Base-by-base conservation (phyloP, 2,888 invertebrate genomes). In the Heterodera filipjevi region DNA sequence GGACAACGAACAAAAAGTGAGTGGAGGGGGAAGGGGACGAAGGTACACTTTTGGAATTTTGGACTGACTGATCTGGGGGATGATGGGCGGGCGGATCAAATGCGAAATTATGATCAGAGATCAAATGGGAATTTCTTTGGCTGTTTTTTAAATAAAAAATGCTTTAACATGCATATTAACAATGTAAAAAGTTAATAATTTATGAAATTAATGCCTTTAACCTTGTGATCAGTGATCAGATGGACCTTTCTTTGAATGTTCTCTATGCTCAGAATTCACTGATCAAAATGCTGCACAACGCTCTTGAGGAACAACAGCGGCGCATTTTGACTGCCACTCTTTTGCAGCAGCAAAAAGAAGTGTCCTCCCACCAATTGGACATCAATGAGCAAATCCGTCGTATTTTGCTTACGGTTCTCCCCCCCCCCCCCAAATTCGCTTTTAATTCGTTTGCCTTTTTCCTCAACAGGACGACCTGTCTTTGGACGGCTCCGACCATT, bases 1-100 rank as follows among this genome's bases (percentile, higher is more conserved):
- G 30, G 90, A 90, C 76, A 91, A 91, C 87, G 90, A 90, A 73
- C 90, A 91, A 81, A 91, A 91, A 89, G 90, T 82, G 59, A 16
- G 30, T 49, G 44, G 66, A 30, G 6, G 35, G 35, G n/a, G 64
- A 5, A 49, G 39, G 44, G 44, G 53, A 19, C n/a, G n/a, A n/a
- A n/a, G n/a, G n/a, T n/a, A n/a, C n/a, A n/a, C n/a, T n/a, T n/a
- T n/a, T n/a, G n/a, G n/a, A n/a, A n/a, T n/a, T n/a, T n/a, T n/a
- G n/a, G n/a, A n/a, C n/a, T n/a, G n/a, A n/a, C n/a, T n/a, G n/a
- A n/a, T n/a, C n/a, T 12, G n/a, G n/a, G 53, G 22, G 22, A 53
- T 22, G 53, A 53, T 53, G 5, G 53, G 53, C 16, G 53, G 53
- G 53, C 5, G 53, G n/a, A 16, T 22, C 19, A 19, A 22, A 53